Conservation (phyloP, 2,113 vertebrate genomes). For the Oryzias celebensis region DNA sequence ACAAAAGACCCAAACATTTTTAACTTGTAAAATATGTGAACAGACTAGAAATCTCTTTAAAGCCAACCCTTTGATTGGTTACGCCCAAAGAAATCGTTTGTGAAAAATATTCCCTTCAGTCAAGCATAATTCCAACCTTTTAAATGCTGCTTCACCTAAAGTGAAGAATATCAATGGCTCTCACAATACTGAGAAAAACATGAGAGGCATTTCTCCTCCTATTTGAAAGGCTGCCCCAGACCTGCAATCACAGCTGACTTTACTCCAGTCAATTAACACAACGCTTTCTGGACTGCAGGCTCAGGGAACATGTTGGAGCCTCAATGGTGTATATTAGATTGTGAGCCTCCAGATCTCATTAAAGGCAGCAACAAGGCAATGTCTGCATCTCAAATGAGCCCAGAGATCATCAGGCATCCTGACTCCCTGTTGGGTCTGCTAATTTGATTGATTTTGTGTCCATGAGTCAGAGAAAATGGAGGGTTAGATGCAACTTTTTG, state of each 20-base stretch:
- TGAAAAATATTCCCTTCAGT: slow-evolving; percentile 11
- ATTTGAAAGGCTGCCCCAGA: slow-evolving; percentile 45
- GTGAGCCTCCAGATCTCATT: slow-evolving; percentile 75
- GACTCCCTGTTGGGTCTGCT: slow-evolving; percentile 51
- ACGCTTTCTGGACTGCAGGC: slow-evolving; percentile 52
- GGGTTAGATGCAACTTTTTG: slow-evolving; percentile 24
- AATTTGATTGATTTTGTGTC: slow-evolving; percentile 58
- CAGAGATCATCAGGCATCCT: slow-evolving; percentile 59
- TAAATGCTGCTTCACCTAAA: slow-evolving; percentile 7
- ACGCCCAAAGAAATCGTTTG: not conserved
- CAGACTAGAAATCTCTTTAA: not conserved
- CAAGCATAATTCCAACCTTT: not conserved
- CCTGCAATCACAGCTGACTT: slow-evolving; percentile 62
- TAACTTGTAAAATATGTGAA: not conserved
- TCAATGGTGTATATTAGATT: slow-evolving; percentile 75
- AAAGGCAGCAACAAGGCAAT: slow-evolving; percentile 71
- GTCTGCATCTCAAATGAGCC: slow-evolving; percentile 71
- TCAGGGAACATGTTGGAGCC: slow-evolving; percentile 63
- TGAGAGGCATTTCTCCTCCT: slow-evolving; percentile 17
- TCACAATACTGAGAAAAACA: slow-evolving; percentile 1
- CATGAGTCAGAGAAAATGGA: slow-evolving; percentile 28
- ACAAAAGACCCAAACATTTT: too few species aligned
- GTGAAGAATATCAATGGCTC: not conserved
- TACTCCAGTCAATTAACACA: slow-evolving; percentile 68
- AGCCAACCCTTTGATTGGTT: not conserved